Evolutionary conservation across 2,113 vertebrate genomes (phyloP).

Genomic region (Urocolius indicus): DNA sequence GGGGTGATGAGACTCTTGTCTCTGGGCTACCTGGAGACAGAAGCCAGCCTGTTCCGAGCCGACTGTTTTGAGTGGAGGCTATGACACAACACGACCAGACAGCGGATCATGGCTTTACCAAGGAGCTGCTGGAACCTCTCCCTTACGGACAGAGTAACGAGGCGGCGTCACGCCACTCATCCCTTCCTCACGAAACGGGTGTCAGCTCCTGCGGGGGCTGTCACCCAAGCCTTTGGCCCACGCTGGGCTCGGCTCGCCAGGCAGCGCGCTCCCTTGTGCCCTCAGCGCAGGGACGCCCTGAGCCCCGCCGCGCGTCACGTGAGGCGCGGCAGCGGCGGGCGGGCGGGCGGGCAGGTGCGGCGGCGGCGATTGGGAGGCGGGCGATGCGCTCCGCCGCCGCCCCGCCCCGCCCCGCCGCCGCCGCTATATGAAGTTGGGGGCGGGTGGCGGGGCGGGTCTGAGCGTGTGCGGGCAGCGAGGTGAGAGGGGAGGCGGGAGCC

Average conservation of each 20-base stretch:
- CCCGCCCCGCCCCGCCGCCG: neutral
- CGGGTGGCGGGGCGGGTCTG: neutral
- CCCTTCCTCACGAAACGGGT: fast-evolving
- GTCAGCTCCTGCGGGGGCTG: fast-evolving
- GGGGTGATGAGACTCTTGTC: fast-evolving
- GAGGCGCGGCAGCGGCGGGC: neutral
- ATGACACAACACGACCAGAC: fast-evolving
- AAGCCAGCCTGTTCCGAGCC: neutral
- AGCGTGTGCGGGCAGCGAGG: slow-evolving; percentile 31
- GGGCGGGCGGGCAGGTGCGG: neutral
- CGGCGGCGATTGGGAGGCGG: neutral
- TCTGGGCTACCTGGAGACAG: no score
- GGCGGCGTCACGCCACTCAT: fast-evolving
- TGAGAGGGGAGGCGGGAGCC: neutral
- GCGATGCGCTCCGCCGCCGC: neutral
- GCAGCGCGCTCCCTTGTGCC: no score
- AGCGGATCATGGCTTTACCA: fast-evolving
- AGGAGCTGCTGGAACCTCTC: fast-evolving
- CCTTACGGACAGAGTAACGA: fast-evolving
- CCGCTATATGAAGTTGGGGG: slow-evolving; percentile 34
- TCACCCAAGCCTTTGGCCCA: fast-evolving
- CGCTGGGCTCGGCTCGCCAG: neutral
- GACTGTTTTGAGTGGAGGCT: fast-evolving
- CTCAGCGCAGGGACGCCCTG: fast-evolving
- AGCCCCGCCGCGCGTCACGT: neutral